Evolutionary conservation across 2,888 invertebrate genomes (phyloP).

Genomic region (Epicampocera succincta): DNA sequence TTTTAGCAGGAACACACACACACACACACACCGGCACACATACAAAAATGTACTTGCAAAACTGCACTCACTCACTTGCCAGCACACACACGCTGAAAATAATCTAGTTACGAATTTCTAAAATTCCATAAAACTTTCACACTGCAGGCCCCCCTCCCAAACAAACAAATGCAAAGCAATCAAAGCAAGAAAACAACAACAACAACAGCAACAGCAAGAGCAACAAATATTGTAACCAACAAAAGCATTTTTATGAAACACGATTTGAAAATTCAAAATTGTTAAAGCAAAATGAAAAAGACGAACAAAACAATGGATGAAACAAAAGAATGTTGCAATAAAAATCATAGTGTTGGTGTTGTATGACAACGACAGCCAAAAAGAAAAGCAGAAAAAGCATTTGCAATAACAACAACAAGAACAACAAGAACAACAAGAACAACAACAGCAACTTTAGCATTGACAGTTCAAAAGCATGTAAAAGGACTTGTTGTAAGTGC

Average conservation of each 20-base stretch:
- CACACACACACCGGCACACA: conserved; percentile 19
- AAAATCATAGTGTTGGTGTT: conserved; percentile 59
- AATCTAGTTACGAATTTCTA: conserved; percentile 59
- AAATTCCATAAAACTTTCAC: conserved; percentile 48
- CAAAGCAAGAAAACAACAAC: conserved; percentile 42
- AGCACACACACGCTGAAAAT: conserved; percentile 11
- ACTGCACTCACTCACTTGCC: not conserved
- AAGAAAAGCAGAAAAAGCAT: conserved; percentile 18
- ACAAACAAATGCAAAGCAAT: conserved; percentile 51
- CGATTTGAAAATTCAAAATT: conserved; percentile 67
- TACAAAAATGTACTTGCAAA: not conserved
- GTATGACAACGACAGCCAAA: conserved; percentile 47
- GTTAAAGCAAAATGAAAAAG: conserved; percentile 20
- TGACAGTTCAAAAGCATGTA: conserved; percentile 44
- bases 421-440: conserved; percentile 27
- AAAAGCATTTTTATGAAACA: conserved; percentile 72
- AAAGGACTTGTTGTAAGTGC: conserved; percentile 43
- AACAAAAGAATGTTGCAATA: conserved; percentile 62
- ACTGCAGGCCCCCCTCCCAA: not conserved
- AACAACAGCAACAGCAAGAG: conserved; percentile 5
- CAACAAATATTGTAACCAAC: conserved; percentile 54
- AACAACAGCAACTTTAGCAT: conserved; percentile 47
- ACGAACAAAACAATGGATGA: conserved; percentile 1
- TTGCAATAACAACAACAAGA: conserved; percentile 45
- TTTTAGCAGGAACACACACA: conserved; percentile 49